Evolutionary conservation across 2,888 invertebrate species (phyloP), one percentile per base, ranked within the genome.

Genomic region (Eupithecia insigniata): DNA sequence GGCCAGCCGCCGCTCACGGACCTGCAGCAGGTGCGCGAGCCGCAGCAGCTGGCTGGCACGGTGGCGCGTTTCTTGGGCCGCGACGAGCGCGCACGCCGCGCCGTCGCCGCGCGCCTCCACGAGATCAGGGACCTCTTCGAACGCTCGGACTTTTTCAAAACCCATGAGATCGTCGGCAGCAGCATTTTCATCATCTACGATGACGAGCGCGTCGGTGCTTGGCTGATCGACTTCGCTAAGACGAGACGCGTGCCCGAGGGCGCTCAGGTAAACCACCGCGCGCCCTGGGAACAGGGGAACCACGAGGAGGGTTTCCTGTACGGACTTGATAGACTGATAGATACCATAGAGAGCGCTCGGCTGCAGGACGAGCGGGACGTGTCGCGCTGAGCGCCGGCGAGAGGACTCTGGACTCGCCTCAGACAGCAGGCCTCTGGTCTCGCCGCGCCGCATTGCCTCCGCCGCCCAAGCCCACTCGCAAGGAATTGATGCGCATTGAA

Each of bases 191-290:
- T 99, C 83, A 97, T 99, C 76, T 98, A 98, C 88, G 99, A 99
- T 87, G 96, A 97, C 73, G 95, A 96, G 74, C 97, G 97, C 83
- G 97, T 97, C 46, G 98, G 98, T 32, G 98, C 97, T 10, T 99
- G 99, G 99, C 95, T 99, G 80, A 99, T 99, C 76, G 99, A 99
- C 89, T 99, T 99, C 87, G 99, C 99, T 66, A 99, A 99, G 88
- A 98, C 98, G 0, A 95, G 97, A 69, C 95, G 95, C 69, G 93
- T 99, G 65, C 96, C 97, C 0, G 95, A 96, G 30, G 96, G 96
- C 14, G 82, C 95, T 32, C 93, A 90, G 67, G 95, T 99, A 22
- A 96, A 96, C 79, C 99, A 99, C 88, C 95, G 98, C 71, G 94
- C 95, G 10, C 94, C 96, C 18, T 99, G 99, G 99, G 88, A 95